Conservation (phyloP, 2,888 invertebrate genomes). For the Sminthurinus aureus region DNA sequence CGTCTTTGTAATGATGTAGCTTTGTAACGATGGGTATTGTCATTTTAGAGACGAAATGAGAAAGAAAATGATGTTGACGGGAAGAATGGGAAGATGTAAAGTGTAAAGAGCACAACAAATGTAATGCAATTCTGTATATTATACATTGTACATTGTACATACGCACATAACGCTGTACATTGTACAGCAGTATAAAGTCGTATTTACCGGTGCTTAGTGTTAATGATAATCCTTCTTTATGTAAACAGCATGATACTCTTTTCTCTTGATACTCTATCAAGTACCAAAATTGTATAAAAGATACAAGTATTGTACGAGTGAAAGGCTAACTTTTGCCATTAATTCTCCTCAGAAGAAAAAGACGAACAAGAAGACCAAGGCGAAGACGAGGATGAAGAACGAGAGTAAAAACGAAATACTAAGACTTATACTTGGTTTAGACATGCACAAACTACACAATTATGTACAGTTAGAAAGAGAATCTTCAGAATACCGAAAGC, state of each 20-base stretch:
- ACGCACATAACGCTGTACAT: no score
- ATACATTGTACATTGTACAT: no score
- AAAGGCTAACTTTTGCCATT: constrained; percentile 34
- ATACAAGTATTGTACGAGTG: not conserved
- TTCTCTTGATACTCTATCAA: constrained; percentile 7
- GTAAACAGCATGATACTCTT: constrained; percentile 33
- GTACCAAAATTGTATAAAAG: not conserved
- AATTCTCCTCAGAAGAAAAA: constrained; percentile 23
- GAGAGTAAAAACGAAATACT: not conserved
- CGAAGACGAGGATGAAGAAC: not conserved
- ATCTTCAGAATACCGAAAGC: not conserved
- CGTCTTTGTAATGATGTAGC: no score
- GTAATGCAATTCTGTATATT: no score
- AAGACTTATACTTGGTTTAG: not conserved
- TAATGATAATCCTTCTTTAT: constrained; percentile 39
- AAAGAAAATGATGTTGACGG: not conserved
- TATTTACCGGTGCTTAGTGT: constrained; percentile 36
- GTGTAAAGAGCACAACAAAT: constrained; percentile 2
- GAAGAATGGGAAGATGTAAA: not conserved
- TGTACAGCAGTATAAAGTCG: constrained; percentile 11
- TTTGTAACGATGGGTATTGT: not conserved
- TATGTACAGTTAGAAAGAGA: not conserved
- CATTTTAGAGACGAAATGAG: not conserved
- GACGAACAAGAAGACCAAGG: not conserved
- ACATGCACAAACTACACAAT: not conserved